Base-by-base conservation (phyloP, 2,888 invertebrate genomes). In the Neoitamus cyanurus region DNA sequence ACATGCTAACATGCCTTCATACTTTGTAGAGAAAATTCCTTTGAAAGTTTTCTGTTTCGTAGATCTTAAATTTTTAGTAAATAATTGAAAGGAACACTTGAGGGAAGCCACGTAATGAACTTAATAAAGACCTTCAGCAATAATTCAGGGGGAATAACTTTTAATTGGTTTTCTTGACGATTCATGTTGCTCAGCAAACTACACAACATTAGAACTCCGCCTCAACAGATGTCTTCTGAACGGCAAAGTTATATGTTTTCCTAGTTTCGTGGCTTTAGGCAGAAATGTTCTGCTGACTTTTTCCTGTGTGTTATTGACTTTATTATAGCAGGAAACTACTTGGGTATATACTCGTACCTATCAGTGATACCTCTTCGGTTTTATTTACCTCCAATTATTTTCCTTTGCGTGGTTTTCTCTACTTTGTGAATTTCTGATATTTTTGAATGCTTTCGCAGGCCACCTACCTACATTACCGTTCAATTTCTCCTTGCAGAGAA, bases 151-250 rank as follows among this genome's bases (percentile, higher is more conserved):
- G 37, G 37, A 82, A 82, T 82, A 82, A 82, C 82, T 82, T 82
- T 82, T 82, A 82, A 82, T 82, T 82, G 82, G 82, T 69, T 82
- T 82, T 69, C 82, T 69, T 82, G 36, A 36, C 82, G 68, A 82
- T 48, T 82, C 36, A 69, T 30, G 48, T 78, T 34, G 37, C 58
- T 78, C 48, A 78, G 31, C 34, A n/a, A 69, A 82, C 25, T 37
- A 25, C 28, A 48, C 42, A 69, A 15, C 58, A 28, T 37, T 31
- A 46, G 42, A 36, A 28, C 69, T 82, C 15, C 20, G 69, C 34
- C 34, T 36, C 68, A 82, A 69, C 46, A 82, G 37, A 69, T 82
- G 69, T 46, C 69, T 68, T 82, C 68, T 70, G 28, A 30, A 70
- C 69, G 30, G 70, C 11, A 34, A 70, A 70, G 70, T 34, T 70